phyloP scores from a whole-genome alignment of 2,797 vertebrate genomes.

The Spinibarbus caldwelli region DNA sequence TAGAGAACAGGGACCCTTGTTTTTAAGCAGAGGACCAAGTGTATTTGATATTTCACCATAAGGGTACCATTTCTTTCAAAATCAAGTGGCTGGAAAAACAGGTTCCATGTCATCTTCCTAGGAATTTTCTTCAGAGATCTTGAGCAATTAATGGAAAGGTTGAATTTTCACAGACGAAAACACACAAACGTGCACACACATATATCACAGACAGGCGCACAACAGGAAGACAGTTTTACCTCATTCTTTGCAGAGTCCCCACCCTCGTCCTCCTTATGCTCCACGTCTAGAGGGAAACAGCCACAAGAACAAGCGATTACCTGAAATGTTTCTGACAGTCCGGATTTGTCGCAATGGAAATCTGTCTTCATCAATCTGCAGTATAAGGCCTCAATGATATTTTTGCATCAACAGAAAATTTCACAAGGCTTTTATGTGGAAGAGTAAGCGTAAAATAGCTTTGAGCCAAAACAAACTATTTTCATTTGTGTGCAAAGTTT shows the following conservation, averaged over 20 bases:
- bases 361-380: neutral
- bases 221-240: constrained; percentile 71
- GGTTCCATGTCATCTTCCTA: neutral
- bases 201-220: constrained; percentile 18
- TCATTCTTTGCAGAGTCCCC: constrained; percentile 74
- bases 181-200: constrained; percentile 37
- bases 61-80: constrained; percentile 82
- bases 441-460: constrained; percentile 9
- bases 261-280: constrained; percentile 79
- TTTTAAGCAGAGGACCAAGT: constrained; percentile 73
- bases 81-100: constrained; percentile 35
- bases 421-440: neutral
- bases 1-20: constrained; percentile 41
- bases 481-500: neutral
- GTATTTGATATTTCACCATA: constrained; percentile 82
- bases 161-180: constrained; percentile 55
- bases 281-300: constrained; percentile 78
- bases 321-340: constrained; percentile 66
- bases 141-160: neutral
- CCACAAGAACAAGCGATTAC: constrained; percentile 65
- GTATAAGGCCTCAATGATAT: neutral
- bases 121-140: neutral
- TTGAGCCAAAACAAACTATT: constrained; percentile 18
- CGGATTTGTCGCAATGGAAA: constrained; percentile 50
- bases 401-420: neutral